These are phyloP conservation scores for Zosterops lateralis DNA, from an alignment of 2,113 vertebrate species.

Conservation along the genomic window DNA sequence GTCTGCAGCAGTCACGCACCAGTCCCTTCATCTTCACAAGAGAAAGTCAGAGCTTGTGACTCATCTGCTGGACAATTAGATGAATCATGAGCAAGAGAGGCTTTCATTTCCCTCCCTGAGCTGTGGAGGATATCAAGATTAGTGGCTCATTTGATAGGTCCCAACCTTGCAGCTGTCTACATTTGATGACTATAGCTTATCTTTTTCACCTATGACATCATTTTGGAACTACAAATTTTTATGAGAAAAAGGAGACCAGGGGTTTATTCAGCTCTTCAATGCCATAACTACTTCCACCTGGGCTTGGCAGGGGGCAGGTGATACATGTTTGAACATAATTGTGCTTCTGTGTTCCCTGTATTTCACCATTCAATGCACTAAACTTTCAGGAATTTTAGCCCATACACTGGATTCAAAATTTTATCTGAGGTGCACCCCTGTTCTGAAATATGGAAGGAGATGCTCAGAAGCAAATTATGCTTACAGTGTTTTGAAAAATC, in stretches of 20 bases:
- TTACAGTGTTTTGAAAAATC: background rate
- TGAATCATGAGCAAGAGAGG: background rate
- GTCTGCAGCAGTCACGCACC: background rate
- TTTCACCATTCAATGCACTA: background rate
- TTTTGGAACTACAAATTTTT: background rate
- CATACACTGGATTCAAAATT: background rate
- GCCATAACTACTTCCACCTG: background rate
- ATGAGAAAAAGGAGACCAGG: background rate
- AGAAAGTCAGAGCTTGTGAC: slow-evolving; percentile 29
- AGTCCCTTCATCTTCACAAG: background rate
- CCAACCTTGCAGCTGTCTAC: background rate
- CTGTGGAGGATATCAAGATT: background rate
- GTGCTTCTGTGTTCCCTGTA: background rate
- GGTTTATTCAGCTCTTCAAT: background rate
- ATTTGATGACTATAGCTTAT: background rate
- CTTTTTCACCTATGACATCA: background rate
- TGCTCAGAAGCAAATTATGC: background rate
- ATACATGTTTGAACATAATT: background rate
- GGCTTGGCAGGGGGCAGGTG: background rate
- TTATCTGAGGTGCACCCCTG: background rate
- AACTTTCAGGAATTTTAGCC: background rate
- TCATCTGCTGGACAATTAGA: slow-evolving; percentile 6
- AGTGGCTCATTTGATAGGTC: background rate
- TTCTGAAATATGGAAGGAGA: background rate
- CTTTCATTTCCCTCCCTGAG: background rate